These are phyloP conservation scores for Eupithecia exiguata DNA, from an alignment of 2,888 invertebrate species.

Conservation along the genomic window DNA sequence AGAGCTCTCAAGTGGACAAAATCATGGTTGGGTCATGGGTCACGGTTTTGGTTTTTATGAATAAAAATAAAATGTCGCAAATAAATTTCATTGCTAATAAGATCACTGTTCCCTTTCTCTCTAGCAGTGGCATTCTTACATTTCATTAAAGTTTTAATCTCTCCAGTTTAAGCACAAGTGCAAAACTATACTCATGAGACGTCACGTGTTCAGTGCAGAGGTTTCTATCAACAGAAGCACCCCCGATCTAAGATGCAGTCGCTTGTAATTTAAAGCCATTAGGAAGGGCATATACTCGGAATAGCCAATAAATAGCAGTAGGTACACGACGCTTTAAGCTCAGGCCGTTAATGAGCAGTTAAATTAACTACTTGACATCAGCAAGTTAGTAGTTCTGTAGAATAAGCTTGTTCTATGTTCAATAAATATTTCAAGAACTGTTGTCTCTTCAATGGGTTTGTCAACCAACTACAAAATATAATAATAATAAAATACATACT, in stretches of 20 bases:
- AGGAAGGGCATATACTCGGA: conserved; percentile 24
- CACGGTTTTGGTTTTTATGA: too few species aligned
- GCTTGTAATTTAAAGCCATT: conserved; percentile 35
- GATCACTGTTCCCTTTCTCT: too few species aligned
- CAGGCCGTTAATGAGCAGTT: conserved; percentile 34
- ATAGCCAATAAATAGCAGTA: conserved; percentile 35
- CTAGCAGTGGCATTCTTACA: too few species aligned
- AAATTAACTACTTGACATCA: conserved; percentile 28
- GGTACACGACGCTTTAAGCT: conserved; percentile 34
- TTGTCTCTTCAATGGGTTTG: background rate
- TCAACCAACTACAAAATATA: background rate
- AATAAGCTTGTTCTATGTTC: background rate
- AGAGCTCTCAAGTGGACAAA: too few species aligned
- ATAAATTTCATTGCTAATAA: too few species aligned
- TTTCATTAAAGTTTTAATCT: background rate
- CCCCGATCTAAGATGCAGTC: conserved; percentile 22
- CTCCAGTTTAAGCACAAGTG: background rate
- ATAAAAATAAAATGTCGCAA: too few species aligned
- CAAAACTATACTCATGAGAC: too few species aligned
- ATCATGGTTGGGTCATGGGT: too few species aligned
- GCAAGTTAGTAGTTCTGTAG: background rate
- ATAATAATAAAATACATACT: too few species aligned
- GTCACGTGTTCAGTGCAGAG: conserved; percentile 1
- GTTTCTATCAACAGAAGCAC: conserved; percentile 15
- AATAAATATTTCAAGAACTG: background rate